Evolutionary conservation across 1,140 invertebrate genomes (phyloP), one percentile per base, ranked within the genome.

Genomic region (Zeugodacus cucurbitae): DNA sequence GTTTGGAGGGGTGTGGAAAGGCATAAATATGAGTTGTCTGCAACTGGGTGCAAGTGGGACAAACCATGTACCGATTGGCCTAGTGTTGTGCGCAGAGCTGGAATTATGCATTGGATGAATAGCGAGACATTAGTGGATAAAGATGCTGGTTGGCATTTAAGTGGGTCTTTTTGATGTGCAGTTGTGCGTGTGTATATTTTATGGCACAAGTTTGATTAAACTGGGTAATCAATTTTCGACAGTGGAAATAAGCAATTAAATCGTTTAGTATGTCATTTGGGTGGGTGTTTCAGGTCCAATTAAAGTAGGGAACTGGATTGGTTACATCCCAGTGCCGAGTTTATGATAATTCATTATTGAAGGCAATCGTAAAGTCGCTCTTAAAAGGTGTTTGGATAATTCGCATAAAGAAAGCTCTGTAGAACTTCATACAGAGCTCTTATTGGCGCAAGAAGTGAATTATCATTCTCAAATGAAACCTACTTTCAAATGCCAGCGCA

Each of bases 11-110:
- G 41, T 41, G 70, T 26, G n/a, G 10, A n/a, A 82, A 3, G 7
- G 22, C 22, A 26, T 54, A 48, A 82, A 82, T 82, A 82, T 48
- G 74, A 82, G 37, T 82, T 82, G 41, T 82, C n/a, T n/a, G 74
- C 37, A 82, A 82, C 37, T 48, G 41, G 22, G 58, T n/a, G 58
- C n/a, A 82, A 26, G 41, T 82, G 70, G 37, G 20, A 41, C 37
- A 41, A 41, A 41, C 37, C 4, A 41, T 41, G 17, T 29, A 29
- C 22, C 74, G 22, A n/a, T 82, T 82, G 37, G 41, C 22, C 22
- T 37, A 26, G 74, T 44, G 22, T 20, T 48, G 41, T 82, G 8
- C 6, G 14, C n/a, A 26, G 74, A 17, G 22, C 22, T 48, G n/a
- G n/a, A 82, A 48, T 48, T 1, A 8, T 82, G n/a, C 11, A n/a